Percentiles rank a stretch among this genome's conserved stretches.
These are phyloP conservation scores for Enteromius treurensis DNA, from an alignment of 2,797 vertebrate species.

Conservation along the genomic window DNA sequence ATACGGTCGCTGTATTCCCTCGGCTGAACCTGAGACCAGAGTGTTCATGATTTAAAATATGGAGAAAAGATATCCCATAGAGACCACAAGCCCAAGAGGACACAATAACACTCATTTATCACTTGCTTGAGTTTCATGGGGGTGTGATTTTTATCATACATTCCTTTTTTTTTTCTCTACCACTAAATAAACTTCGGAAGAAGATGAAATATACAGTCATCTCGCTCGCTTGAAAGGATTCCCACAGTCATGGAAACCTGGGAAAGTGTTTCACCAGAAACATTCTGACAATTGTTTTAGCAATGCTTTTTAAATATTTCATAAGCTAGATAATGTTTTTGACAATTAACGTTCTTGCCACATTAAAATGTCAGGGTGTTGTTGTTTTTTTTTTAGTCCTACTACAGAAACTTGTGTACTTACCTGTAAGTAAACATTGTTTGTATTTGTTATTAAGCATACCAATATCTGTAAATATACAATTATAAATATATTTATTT, in stretches of 20 bases:
- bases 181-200: conserved; percentile 5
- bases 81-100: conserved; percentile 2
- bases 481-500: not conserved
- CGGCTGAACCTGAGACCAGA: conserved; percentile 6
- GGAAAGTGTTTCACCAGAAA: not conserved
- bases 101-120: conserved; percentile 37
- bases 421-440: not conserved
- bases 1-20: not conserved
- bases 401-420: not conserved
- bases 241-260: too few relatives aligned
- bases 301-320: not conserved
- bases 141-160: conserved; percentile 18
- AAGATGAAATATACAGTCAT: not conserved
- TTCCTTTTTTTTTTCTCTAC: conserved; percentile 4
- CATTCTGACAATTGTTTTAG: not conserved
- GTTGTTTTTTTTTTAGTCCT: not conserved
- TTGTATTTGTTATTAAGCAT: not conserved
- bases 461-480: not conserved
- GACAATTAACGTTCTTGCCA: not conserved
- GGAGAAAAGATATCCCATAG: conserved; percentile 5
- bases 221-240: not conserved
- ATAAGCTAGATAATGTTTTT: not conserved
- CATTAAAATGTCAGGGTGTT: not conserved
- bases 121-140: conserved; percentile 9
- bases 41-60: not conserved